Base-by-base conservation (phyloP, 2,113 vertebrate species). In the Scophthalmus maximus region DNA sequence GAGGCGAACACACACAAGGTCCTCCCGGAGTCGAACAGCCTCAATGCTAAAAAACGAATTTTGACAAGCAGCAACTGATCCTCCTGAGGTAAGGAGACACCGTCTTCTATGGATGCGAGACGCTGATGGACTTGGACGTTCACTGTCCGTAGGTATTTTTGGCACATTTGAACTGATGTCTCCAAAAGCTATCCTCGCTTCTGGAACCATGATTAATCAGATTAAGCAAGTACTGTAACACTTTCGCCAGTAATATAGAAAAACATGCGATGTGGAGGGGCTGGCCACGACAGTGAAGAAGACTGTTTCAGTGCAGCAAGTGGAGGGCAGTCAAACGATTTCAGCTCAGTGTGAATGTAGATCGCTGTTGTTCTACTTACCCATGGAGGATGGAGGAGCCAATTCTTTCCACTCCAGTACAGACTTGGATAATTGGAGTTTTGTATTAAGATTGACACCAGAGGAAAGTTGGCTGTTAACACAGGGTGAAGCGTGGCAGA, bases 361-460 rank as follows among this genome's bases (percentile, higher is more conserved):
- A 83, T 62, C 68, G 60, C 52, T 82, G 72, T 73, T 71, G 81
- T 81, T 88, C 66, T 72, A 70, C 79, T 84, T 80, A 81, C 69
- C 73, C 78, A 76, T 82, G 6, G 27, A 63, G 81, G 78, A 78
- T 85, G 68, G 74, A 87, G 74, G 83, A 87, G 82, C 76, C 85
- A 87, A 85, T 88, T 89, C 85, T 93, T 92, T 92, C 87, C 87
- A 89, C 88, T 87, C 76, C 81, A 91, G 84, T 90, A 91, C 89
- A 85, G 90, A 87, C 83, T 87, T 74, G 50, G 88, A 91, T 92
- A 93, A 91, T 93, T 92, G 84, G 82, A 89, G 73, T 83, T 89
- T 79, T 84, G 69, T 90, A 93, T 94, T 87, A 93, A 92, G 92
- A 93, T 87, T 92, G 93, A 93, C 93, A 93, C 86, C 82, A 88